Evolutionary conservation across 2,113 vertebrate species (phyloP), one percentile per base, ranked within the genome.

Genomic region (Siniperca knerii): DNA sequence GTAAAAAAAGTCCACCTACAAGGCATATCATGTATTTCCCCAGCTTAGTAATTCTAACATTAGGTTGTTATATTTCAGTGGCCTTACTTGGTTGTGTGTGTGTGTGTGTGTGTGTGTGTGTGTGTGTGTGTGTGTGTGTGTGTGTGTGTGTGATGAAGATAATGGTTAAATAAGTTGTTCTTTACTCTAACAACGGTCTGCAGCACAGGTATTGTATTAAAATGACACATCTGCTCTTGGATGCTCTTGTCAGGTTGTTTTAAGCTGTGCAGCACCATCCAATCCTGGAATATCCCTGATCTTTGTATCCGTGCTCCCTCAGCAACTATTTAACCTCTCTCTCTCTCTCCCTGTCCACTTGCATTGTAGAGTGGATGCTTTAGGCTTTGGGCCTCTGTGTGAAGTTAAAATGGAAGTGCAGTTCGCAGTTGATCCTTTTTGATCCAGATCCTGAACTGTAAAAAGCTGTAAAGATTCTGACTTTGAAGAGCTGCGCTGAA

Each of bases 401-500:
- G 69, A 84, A 82, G 83, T 87, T 55, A 21, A 82, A 82, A 75
- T 73, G 35, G 12, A 52, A 15, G 40, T 12, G 4, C 65, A 57
- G 46, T 77, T 83, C 79, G 74, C 10, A 29, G 50, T 52, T 79
- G 82, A 88, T 87, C 86, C 60, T 67, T 42, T 8, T 6, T 75
- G 81, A 86, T 85, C 78, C 86, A 66, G 86, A 81, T 48, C 23
- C 40, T 68, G 48, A 72, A 61, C 52, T 81, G 77, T 75, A 65
- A 75, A 78, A 85, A 86, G 72, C 81, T 78, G 75, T 61, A 68
- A 84, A 86, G 77, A 78, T 42, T 79, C 55, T 54, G 66, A 83
- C 86, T 89, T 81, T 87, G 66, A 82, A 54, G 81, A 81, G 33
- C 67, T 61, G 66, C 13, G 4, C 65, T 23, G n/a, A 40, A 71